Evolutionary conservation across 2,113 vertebrate species (phyloP), one percentile per base, ranked within the genome.

Genomic region (Cinclus cinclus): DNA sequence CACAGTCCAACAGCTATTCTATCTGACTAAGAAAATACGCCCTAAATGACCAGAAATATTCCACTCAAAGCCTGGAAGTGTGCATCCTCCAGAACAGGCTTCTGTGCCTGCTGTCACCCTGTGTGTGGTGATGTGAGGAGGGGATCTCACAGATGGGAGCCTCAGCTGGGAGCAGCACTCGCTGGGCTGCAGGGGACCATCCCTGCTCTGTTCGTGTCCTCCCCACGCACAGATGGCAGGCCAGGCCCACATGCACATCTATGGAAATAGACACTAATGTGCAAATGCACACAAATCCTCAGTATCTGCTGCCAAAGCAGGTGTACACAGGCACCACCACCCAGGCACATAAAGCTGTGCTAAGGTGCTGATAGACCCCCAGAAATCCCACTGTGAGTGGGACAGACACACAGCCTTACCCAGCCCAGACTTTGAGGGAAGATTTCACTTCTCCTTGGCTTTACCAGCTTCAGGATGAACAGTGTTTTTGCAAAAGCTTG

Each of bases 401-500:
- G 14, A 46, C 23, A 22, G 27, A 49, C 70, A 47, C 1, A 3
- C 39, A 47, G 58, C 35, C 1, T 0, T 37, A 30, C 41, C 46
- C 41, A 37, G 47, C 46, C 10, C 30, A 25, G 64, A 44, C 68
- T 71, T 46, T 56, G 62, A 47, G 31, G 62, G 35, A 59, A 86
- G 50, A 41, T 15, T 86, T 47, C n/a, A 22, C 18, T 6, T 21
- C 47, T 69, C 65, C 69, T 71, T 89, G 63, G 63, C 74, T 87
- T 78, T 11, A 24, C 50, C 55, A 63, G 23, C 87, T 50, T 87
- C 35, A 63, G 70, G 46, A 84, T 28, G 31, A 70, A 56, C 55
- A 39, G 24, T 83, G 56, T 49, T 92, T 95, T 62, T 77, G 44
- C 83, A 77, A 83, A 73, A 88, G 59, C 53, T 41, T 52, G 67